phyloP scores from a whole-genome alignment of 1,140 invertebrate genomes.

The Chymomyza costata region DNA sequence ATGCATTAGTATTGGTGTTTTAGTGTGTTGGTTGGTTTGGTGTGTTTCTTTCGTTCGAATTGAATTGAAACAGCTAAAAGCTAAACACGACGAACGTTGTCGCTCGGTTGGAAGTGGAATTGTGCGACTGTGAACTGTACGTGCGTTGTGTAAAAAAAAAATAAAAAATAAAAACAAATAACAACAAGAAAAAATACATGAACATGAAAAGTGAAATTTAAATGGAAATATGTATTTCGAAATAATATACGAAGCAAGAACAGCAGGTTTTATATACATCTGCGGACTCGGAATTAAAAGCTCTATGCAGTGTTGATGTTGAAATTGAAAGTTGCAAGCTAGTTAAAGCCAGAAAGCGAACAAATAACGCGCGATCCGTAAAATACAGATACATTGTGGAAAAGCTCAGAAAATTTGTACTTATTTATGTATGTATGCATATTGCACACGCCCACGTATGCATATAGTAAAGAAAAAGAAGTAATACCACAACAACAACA shows the following conservation, averaged over 20 bases:
- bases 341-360: background rate
- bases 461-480: background rate
- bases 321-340: constrained; percentile 43
- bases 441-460: constrained; percentile 1
- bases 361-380: constrained; percentile 41
- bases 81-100: constrained; percentile 24
- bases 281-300: background rate
- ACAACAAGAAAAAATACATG: constrained; percentile 37
- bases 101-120: background rate
- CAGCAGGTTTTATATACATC: constrained; percentile 16
- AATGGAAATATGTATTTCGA: constrained; percentile 32
- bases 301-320: constrained; percentile 21
- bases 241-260: constrained; percentile 28
- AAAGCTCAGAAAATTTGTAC: too few species aligned
- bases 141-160: constrained; percentile 35
- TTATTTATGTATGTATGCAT: constrained; percentile 6
- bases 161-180: constrained; percentile 44
- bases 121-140: constrained; percentile 49
- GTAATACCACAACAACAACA: constrained; percentile 6
- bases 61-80: constrained; percentile 36
- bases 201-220: constrained; percentile 12
- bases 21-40: constrained; percentile 29
- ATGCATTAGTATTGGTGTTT: constrained; percentile 28
- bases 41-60: constrained; percentile 42
- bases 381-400: too few species aligned